Conservation (phyloP, 2,888 invertebrate species). For the Amiota minor region DNA sequence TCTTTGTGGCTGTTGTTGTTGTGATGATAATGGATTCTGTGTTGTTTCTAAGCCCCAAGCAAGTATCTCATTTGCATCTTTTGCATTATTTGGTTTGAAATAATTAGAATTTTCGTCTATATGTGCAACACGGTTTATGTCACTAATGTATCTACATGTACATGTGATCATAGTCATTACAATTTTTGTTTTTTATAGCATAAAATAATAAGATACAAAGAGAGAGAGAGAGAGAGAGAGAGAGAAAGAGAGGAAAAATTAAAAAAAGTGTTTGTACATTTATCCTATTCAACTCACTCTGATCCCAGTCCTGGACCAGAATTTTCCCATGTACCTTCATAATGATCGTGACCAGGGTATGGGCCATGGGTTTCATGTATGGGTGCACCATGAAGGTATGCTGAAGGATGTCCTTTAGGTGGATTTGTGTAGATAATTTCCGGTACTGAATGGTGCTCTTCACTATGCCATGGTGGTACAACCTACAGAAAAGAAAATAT, state of each 20-base stretch:
- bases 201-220: no score
- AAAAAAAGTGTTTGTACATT: background rate
- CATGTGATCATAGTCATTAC: constrained; percentile 31
- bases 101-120: constrained; percentile 71
- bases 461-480: constrained; percentile 69
- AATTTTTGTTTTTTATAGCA: background rate
- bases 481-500: constrained; percentile 53
- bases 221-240: constrained; percentile 37
- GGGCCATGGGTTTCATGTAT: constrained; percentile 67
- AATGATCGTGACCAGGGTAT: constrained; percentile 72
- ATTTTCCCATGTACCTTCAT: constrained; percentile 77
- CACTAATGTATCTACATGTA: constrained; percentile 75
- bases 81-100: constrained; percentile 74
- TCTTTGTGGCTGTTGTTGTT: constrained; percentile 37
- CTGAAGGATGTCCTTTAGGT: constrained; percentile 70
- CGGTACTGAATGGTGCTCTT: constrained; percentile 63
- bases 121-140: constrained; percentile 78
- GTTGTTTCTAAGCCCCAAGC: constrained; percentile 78
- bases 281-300: constrained; percentile 75
- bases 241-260: constrained; percentile 41
- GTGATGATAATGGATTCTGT: constrained; percentile 49
- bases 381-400: constrained; percentile 69
- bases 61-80: constrained; percentile 78
- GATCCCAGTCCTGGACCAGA: constrained; percentile 79
- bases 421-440: constrained; percentile 72